Percentiles rank a stretch among this genome's conserved stretches.
Evolutionary conservation across 2,797 vertebrate genomes (phyloP).

Genomic region (Pseudomugil tenellus): DNA sequence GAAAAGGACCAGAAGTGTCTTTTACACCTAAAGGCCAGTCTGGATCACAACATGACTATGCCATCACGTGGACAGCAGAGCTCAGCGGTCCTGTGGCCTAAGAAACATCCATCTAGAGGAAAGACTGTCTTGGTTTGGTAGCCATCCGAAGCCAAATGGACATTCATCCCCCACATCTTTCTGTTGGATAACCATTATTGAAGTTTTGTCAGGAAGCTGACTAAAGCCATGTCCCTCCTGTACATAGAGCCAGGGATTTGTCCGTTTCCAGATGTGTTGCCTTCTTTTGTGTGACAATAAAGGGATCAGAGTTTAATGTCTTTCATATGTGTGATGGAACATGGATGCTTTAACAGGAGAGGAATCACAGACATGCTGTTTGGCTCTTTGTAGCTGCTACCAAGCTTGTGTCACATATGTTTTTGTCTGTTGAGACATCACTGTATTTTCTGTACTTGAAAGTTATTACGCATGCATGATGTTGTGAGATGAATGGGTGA

Average conservation of each 20-base stretch:
- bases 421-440: slow-evolving; percentile 38
- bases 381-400: slow-evolving; percentile 30
- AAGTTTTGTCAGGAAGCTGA: slow-evolving; percentile 43
- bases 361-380: slow-evolving; percentile 37
- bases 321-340: slow-evolving; percentile 62
- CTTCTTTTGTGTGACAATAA: slow-evolving; percentile 52
- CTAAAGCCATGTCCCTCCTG: slow-evolving; percentile 78
- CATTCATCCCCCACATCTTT: slow-evolving; percentile 19
- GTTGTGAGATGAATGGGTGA: slow-evolving; percentile 28
- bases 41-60: slow-evolving; percentile 10
- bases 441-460: slow-evolving; percentile 34
- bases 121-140: slow-evolving; percentile 3
- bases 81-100: not conserved
- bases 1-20: slow-evolving; percentile 22
- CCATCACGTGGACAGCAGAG: not conserved
- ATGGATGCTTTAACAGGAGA: slow-evolving; percentile 51
- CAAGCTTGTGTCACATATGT: slow-evolving; percentile 25
- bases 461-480: slow-evolving; percentile 50
- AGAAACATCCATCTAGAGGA: slow-evolving; percentile 17
- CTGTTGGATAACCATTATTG: slow-evolving; percentile 21
- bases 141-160: slow-evolving; percentile 22
- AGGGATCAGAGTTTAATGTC: slow-evolving; percentile 40
- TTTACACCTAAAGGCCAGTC: slow-evolving; percentile 3
- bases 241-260: slow-evolving; percentile 66
- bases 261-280: slow-evolving; percentile 55